phyloP scores from a whole-genome alignment of 2,888 invertebrate species.

The Busseola fusca region DNA sequence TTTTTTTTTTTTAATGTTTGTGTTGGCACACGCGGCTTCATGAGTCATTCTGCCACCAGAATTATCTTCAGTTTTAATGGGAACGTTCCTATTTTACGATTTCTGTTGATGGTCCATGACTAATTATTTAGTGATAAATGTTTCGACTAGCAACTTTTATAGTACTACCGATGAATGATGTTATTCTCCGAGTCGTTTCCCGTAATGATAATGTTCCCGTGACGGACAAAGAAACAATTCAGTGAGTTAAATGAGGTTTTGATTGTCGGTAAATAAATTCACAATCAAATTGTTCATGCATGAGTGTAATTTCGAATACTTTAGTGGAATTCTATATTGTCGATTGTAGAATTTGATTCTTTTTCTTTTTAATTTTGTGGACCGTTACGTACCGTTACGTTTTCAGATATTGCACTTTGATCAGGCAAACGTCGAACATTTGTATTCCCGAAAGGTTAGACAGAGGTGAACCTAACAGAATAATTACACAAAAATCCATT shows the following conservation, averaged over 20 bases:
- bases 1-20: conserved; percentile 68
- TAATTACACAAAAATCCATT: not conserved
- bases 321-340: conserved; percentile 10
- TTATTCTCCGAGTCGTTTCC: conserved; percentile 56
- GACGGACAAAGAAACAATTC: conserved; percentile 54
- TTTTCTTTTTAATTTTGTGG: too few relatives aligned
- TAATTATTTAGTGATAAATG: conserved; percentile 73
- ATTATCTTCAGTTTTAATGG: conserved; percentile 75
- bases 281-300: conserved; percentile 34
- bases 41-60: conserved; percentile 81
- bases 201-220: conserved; percentile 60
- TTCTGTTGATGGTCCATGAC: conserved; percentile 75
- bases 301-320: conserved; percentile 22
- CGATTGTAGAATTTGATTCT: not conserved
- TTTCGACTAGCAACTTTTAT: conserved; percentile 61
- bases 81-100: conserved; percentile 73
- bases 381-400: not conserved
- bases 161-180: conserved; percentile 55
- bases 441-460: not conserved
- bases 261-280: conserved; percentile 56
- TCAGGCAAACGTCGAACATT: not conserved
- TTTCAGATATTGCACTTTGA: not conserved
- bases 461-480: not conserved
- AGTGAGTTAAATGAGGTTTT: conserved; percentile 55
- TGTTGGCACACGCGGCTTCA: conserved; percentile 71